A percentile compares a stretch with the other conserved stretches of the same genome.
Conservation (phyloP, 2,113 vertebrate genomes). For the Phrynosoma platyrhinos region DNA sequence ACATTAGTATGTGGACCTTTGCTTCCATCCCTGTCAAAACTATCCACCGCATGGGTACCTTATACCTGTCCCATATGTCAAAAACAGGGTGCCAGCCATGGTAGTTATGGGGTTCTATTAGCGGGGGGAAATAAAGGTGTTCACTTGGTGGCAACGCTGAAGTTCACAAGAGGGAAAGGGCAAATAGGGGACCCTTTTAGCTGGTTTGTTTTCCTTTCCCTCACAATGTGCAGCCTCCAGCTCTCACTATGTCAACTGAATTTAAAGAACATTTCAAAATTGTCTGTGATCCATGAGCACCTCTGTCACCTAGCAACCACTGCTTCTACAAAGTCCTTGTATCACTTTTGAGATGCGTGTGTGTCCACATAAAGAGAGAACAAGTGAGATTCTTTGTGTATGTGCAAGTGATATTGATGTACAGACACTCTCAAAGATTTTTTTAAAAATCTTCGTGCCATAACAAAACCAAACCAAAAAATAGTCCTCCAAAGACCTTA, state of each 20-base stretch:
- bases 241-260: no score
- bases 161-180: neutral
- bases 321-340: conserved; percentile 14
- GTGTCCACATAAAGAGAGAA: no score
- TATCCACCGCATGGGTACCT: no score
- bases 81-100: no score
- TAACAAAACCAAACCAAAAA: neutral
- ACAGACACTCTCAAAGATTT: no score
- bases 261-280: conserved; percentile 2
- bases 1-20: no score
- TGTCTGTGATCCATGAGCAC: accelerated
- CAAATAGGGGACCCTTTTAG: neutral
- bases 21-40: no score
- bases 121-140: neutral
- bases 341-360: neutral
- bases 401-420: no score
- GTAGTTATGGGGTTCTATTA: no score
- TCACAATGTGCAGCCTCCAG: neutral
- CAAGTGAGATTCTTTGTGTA: no score
- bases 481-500: neutral
- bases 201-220: neutral
- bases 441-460: neutral
- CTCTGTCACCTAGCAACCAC: conserved; percentile 3
- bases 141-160: neutral
- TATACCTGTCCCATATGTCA: no score